Percentiles rank a stretch among this genome's conserved stretches.
Evolutionary conservation across 2,888 invertebrate genomes (phyloP).

Genomic region (Melanargia galathea): DNA sequence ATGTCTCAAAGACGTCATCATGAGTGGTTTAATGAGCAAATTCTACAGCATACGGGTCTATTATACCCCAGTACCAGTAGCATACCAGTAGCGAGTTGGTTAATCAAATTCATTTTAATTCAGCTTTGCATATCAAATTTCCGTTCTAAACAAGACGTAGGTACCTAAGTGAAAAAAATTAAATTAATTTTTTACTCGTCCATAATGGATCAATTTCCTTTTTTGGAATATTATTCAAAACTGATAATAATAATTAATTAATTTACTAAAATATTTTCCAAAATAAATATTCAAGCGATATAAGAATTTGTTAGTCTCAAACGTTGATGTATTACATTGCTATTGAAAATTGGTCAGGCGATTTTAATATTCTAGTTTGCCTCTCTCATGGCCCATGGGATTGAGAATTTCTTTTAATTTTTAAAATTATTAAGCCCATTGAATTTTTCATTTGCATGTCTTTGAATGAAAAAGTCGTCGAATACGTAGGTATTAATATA

Average conservation of each 20-base stretch:
- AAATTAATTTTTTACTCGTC: background rate
- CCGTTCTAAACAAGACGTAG: background rate
- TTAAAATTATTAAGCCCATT: background rate
- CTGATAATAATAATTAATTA: too few relatives aligned
- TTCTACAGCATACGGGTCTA: slow-evolving; percentile 6
- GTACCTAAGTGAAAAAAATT: too few relatives aligned
- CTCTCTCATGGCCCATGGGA: too few relatives aligned
- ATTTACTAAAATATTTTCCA: background rate
- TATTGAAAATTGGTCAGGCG: slow-evolving; percentile 43
- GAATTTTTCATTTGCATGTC: background rate
- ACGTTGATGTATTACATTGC: slow-evolving; percentile 7
- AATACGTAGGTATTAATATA: too few relatives aligned
- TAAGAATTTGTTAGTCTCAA: slow-evolving; percentile 6
- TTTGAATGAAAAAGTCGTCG: background rate
- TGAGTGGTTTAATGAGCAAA: slow-evolving; percentile 8
- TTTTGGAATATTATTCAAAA: background rate
- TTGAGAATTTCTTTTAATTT: background rate
- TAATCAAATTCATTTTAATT: slow-evolving; percentile 10
- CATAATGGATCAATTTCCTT: background rate
- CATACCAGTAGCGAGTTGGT: background rate
- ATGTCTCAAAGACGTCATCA: background rate
- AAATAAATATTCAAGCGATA: too few relatives aligned
- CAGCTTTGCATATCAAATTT: slow-evolving; percentile 7
- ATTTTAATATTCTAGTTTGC: too few relatives aligned
- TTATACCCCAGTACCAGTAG: slow-evolving; percentile 4